These are phyloP conservation scores for Pachypanchax playfairii DNA, from an alignment of 2,113 vertebrate genomes.

Conservation along the genomic window DNA sequence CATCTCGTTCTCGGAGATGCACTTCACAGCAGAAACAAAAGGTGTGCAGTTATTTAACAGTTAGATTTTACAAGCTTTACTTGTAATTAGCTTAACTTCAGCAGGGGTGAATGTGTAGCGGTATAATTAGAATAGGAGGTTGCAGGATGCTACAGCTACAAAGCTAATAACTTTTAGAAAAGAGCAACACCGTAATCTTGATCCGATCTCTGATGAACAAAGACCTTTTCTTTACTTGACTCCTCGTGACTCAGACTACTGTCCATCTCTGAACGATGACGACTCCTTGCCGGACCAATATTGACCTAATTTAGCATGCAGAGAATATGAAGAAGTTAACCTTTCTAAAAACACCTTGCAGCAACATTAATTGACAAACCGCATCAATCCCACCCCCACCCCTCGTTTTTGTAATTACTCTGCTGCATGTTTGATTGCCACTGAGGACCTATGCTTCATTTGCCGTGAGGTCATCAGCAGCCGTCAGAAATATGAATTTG, in stretches of 20 bases:
- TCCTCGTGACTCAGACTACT: constrained; percentile 57
- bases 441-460: constrained; percentile 79
- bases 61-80: constrained; percentile 14
- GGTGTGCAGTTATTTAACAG: constrained; percentile 43
- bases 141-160: constrained; percentile 1
- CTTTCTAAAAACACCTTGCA: constrained; percentile 84
- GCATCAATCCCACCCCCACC: constrained; percentile 82
- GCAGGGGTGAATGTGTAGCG: constrained; percentile 10
- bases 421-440: constrained; percentile 73
- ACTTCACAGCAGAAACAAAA: constrained; percentile 47
- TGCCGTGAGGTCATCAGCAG: constrained; percentile 79
- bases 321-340: constrained; percentile 82
- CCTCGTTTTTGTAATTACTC: constrained; percentile 83
- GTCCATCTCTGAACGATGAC: constrained; percentile 42
- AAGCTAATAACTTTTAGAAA: background rate
- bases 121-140: constrained; percentile 20
- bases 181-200: constrained; percentile 30
- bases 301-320: constrained; percentile 80
- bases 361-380: constrained; percentile 85
- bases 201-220: constrained; percentile 52
- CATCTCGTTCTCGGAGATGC: constrained; percentile 4
- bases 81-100: constrained; percentile 30
- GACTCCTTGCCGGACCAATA: constrained; percentile 73
- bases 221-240: constrained; percentile 11
- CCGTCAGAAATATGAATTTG: constrained; percentile 77